Conservation (phyloP, 2,797 vertebrate genomes). For the Cheirogaleus major region DNA sequence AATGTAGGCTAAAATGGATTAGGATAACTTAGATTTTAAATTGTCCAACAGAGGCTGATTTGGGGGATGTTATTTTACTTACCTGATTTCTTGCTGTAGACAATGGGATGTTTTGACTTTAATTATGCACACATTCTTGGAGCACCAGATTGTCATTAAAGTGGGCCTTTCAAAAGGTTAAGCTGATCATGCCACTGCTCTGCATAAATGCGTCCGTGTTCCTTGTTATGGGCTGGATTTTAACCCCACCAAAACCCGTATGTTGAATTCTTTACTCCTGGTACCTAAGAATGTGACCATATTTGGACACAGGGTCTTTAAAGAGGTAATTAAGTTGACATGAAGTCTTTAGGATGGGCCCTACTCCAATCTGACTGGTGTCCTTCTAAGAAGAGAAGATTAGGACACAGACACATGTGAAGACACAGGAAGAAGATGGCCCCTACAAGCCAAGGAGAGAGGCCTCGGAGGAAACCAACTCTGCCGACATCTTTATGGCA, state of each 20-base stretch:
- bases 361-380: neutral
- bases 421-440: neutral
- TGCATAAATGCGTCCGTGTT: neutral
- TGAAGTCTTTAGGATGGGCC: neutral
- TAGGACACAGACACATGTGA: neutral
- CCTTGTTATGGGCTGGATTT: neutral
- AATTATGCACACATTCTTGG: neutral
- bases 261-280: neutral
- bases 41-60: neutral
- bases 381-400: neutral
- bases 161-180: neutral
- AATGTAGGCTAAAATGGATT: neutral
- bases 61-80: neutral
- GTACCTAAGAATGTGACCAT: neutral
- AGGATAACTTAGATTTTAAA: neutral
- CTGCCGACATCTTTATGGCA: too few relatives aligned
- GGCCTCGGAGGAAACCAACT: neutral
- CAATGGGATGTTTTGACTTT: neutral
- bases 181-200: neutral
- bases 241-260: neutral
- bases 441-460: neutral
- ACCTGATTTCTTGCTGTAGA: neutral
- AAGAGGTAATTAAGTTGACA: neutral
- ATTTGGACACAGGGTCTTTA: neutral
- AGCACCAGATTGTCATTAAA: neutral